A percentile compares a stretch with the other conserved stretches of the same genome.
Evolutionary conservation across 2,797 vertebrate species (phyloP).

Genomic region (Ctenochaetus hawaiiensis): DNA sequence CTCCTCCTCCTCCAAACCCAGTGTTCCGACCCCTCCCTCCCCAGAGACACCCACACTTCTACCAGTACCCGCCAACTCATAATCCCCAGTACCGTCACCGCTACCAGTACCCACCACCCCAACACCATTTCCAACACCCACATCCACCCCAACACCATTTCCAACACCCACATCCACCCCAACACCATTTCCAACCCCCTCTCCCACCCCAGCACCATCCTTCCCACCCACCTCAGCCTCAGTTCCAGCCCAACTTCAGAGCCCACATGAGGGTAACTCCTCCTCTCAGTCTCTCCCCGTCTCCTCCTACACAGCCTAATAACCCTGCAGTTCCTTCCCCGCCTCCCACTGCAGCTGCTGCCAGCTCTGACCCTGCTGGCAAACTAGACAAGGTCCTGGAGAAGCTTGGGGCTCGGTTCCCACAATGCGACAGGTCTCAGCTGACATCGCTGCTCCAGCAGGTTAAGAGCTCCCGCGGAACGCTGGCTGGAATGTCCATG

Average conservation of each 20-base stretch:
- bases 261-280: slow-evolving; percentile 29
- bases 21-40: slow-evolving; percentile 36
- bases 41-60: slow-evolving; percentile 37
- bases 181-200: neutral
- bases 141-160: neutral
- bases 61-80: slow-evolving; percentile 21
- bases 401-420: slow-evolving; percentile 88
- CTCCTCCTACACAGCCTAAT: slow-evolving; percentile 38
- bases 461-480: slow-evolving; percentile 92
- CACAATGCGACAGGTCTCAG: slow-evolving; percentile 90
- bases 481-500: slow-evolving; percentile 92
- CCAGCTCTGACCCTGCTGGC: slow-evolving; percentile 67
- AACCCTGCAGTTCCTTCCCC: slow-evolving; percentile 12
- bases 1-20: slow-evolving; percentile 12
- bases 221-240: neutral
- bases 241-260: slow-evolving; percentile 28
- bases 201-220: neutral
- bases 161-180: neutral
- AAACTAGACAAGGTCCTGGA: slow-evolving; percentile 93
- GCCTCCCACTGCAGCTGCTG: slow-evolving; percentile 17
- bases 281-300: slow-evolving; percentile 51
- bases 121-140: neutral
- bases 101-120: slow-evolving; percentile 6
- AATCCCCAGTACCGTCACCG: slow-evolving; percentile 20
- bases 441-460: slow-evolving; percentile 92